Percentiles rank a stretch among this genome's conserved stretches.
Evolutionary conservation across 2,797 vertebrate genomes (phyloP).

Genomic region (Vultur gryphus): DNA sequence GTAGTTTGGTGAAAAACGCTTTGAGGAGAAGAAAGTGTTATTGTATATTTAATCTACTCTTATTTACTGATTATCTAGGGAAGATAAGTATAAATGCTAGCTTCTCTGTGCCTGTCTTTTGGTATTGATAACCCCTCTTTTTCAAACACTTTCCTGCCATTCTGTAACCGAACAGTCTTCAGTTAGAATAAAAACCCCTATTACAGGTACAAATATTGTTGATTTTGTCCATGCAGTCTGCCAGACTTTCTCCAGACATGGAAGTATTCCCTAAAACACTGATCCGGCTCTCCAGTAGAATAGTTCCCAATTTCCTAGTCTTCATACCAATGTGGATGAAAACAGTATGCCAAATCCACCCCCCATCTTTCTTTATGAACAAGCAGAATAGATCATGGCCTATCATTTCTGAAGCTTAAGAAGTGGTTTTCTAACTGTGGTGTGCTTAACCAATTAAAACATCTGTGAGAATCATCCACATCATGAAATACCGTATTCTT

Average conservation of each 20-base stretch:
- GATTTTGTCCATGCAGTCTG: not conserved
- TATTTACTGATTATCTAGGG: not conserved
- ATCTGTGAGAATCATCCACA: not conserved
- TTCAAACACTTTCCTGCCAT: not conserved
- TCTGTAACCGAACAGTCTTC: not conserved
- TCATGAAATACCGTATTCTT: not conserved
- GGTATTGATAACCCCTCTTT: not conserved
- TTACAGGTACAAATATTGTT: not conserved
- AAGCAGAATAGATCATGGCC: not conserved
- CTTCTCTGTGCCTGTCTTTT: not conserved
- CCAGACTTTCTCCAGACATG: not conserved
- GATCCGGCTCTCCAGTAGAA: not conserved
- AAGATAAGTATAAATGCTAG: not conserved
- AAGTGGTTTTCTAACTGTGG: not conserved
- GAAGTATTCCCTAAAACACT: not conserved
- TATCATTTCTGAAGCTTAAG: not conserved
- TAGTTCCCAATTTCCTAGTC: not conserved
- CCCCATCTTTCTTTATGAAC: not conserved
- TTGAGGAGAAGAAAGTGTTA: not conserved
- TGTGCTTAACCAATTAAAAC: not conserved
- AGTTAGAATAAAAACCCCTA: not conserved
- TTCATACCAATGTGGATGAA: not conserved
- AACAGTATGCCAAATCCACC: not conserved
- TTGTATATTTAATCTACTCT: not conserved
- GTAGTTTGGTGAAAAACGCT: not conserved